Evolutionary conservation across 1,140 invertebrate genomes (phyloP).

Genomic region (Listronotus bonariensis): DNA sequence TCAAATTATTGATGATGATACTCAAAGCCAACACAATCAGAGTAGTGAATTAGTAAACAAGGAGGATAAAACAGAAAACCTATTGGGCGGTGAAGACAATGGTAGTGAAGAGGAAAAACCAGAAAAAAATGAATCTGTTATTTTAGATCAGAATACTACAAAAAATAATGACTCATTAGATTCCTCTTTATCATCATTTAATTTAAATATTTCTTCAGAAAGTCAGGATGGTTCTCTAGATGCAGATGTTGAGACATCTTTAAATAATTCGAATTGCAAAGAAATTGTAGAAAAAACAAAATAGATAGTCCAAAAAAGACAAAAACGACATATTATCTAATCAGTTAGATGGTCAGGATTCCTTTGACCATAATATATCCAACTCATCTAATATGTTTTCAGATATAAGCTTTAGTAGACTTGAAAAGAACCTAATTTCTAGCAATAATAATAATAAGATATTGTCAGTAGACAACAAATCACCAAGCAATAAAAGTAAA

Average conservation of each 20-base stretch:
- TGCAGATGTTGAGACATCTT: not conserved
- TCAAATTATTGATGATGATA: not conserved
- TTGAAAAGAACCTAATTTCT: conserved; percentile 12
- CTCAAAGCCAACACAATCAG: not conserved
- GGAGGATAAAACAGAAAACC: not conserved
- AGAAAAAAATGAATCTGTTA: not conserved
- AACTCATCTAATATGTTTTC: conserved; percentile 19
- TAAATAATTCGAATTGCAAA: not conserved
- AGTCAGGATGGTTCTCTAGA: not conserved
- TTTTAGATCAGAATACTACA: not conserved
- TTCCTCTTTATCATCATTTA: conserved; percentile 5
- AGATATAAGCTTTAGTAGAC: conserved; percentile 17
- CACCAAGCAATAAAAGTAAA: not conserved
- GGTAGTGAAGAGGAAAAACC: not conserved
- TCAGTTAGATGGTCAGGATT: not conserved
- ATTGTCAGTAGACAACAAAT: not conserved
- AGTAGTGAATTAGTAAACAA: not conserved
- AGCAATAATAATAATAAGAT: not conserved
- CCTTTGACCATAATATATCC: conserved; percentile 11
- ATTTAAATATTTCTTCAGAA: conserved; percentile 1
- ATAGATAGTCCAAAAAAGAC: no score
- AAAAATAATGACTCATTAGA: conserved; percentile 4
- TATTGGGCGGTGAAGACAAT: not conserved
- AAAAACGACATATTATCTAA: no score
- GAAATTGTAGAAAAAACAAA: no score